These are phyloP conservation scores for Microctonus brassicae DNA, from an alignment of 2,888 invertebrate species.

Conservation along the genomic window DNA sequence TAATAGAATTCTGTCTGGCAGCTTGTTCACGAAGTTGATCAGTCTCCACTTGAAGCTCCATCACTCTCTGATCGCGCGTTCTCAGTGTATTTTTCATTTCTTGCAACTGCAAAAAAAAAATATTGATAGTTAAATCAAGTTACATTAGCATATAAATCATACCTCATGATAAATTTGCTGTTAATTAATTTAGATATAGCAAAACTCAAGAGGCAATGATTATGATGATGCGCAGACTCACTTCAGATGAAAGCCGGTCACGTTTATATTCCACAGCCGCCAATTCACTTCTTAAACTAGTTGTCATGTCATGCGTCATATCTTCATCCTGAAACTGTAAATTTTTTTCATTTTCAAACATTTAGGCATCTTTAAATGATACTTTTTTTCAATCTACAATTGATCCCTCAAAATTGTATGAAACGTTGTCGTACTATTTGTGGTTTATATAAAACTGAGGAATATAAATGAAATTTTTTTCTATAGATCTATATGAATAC, in stretches of 20 bases:
- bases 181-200: not conserved
- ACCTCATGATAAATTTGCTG: not conserved
- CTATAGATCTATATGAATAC: constrained; percentile 4
- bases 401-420: too few relatives aligned
- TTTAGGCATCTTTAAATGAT: constrained; percentile 12
- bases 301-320: constrained; percentile 77
- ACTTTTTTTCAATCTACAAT: not conserved
- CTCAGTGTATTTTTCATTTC: constrained; percentile 81
- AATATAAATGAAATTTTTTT: not conserved
- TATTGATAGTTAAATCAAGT: not conserved
- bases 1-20: constrained; percentile 85
- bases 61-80: constrained; percentile 78
- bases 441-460: not conserved
- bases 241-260: constrained; percentile 83
- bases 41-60: constrained; percentile 84
- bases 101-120: constrained; percentile 73
- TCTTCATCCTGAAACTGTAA: constrained; percentile 67
- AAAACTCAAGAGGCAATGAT: constrained; percentile 10
- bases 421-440: not conserved
- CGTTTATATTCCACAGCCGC: constrained; percentile 88
- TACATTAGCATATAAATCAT: not conserved
- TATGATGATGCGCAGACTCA: constrained; percentile 63
- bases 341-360: constrained; percentile 72
- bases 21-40: constrained; percentile 85
- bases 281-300: constrained; percentile 84